Percentiles rank a stretch among this genome's conserved stretches.
These are phyloP conservation scores for Hesperia comma DNA, from an alignment of 2,888 invertebrate species.

Conservation along the genomic window DNA sequence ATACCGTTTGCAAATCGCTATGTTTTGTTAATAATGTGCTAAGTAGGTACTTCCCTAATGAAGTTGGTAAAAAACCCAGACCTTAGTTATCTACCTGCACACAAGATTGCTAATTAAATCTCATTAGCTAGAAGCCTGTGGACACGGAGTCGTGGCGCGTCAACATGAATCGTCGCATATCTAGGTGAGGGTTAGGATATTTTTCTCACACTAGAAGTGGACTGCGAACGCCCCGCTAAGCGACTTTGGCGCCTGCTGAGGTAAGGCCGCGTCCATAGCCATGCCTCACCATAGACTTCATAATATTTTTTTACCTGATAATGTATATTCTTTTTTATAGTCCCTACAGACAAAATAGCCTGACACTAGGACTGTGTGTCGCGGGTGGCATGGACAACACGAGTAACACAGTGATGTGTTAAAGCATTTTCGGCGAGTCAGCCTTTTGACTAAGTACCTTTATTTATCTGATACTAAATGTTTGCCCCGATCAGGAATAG, in stretches of 20 bases:
- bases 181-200: slow-evolving; percentile 78
- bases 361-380: no score
- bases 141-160: slow-evolving; percentile 20
- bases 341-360: no score
- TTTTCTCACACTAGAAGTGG: slow-evolving; percentile 73
- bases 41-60: not conserved
- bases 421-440: no score
- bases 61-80: not conserved
- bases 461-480: no score
- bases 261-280: slow-evolving; percentile 42
- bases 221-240: slow-evolving; percentile 52
- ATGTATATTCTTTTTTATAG: no score
- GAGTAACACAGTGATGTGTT: no score
- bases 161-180: slow-evolving; percentile 50
- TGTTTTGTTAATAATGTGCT: no score
- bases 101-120: slow-evolving; percentile 25
- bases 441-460: no score
- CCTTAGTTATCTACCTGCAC: not conserved
- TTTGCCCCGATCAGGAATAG: no score
- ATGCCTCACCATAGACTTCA: not conserved
- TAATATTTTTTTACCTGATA: no score
- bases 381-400: no score
- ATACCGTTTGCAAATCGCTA: no score
- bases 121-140: slow-evolving; percentile 29
- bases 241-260: slow-evolving; percentile 51